These are phyloP conservation scores for Acanthis flammea DNA, from an alignment of 2,797 vertebrate species.

Conservation along the genomic window DNA sequence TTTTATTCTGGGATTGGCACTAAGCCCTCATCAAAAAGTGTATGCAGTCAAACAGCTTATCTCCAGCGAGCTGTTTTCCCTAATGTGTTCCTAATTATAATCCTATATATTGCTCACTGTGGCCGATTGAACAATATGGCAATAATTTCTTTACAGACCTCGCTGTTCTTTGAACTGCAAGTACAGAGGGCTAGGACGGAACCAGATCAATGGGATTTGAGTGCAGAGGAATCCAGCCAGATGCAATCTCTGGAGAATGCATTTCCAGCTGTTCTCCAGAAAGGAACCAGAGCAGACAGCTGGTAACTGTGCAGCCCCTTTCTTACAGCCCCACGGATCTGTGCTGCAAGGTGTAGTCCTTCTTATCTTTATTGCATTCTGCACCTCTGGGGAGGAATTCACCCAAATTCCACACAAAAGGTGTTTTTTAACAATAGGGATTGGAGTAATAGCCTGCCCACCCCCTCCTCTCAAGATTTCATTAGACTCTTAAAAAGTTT, in stretches of 20 bases:
- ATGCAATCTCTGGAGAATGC: slow-evolving; percentile 77
- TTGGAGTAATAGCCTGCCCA: neutral
- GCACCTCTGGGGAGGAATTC: neutral
- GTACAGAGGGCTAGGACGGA: slow-evolving; percentile 80
- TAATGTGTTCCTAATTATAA: slow-evolving; percentile 87
- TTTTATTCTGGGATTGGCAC: slow-evolving; percentile 79
- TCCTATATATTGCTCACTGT: slow-evolving; percentile 81
- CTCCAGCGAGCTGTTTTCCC: slow-evolving; percentile 80
- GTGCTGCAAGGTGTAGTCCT: slow-evolving; percentile 36
- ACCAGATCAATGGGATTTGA: slow-evolving; percentile 82
- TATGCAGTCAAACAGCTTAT: slow-evolving; percentile 80
- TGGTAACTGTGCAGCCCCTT: slow-evolving; percentile 64
- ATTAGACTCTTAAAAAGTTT: neutral
- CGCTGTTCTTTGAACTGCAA: slow-evolving; percentile 82
- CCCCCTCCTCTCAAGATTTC: neutral
- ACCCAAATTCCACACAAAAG: neutral
- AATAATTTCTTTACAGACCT: slow-evolving; percentile 84
- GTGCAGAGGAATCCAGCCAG: slow-evolving; percentile 81
- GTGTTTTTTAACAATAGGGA: neutral
- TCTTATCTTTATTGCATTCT: slow-evolving; percentile 52
- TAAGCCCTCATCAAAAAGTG: slow-evolving; percentile 82
- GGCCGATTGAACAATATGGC: slow-evolving; percentile 83
- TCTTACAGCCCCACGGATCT: neutral
- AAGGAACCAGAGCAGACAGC: slow-evolving; percentile 71
- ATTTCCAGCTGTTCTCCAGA: slow-evolving; percentile 82